phyloP scores from a whole-genome alignment of 2,888 invertebrate species.

The Poecilobothrus nobilitatus region DNA sequence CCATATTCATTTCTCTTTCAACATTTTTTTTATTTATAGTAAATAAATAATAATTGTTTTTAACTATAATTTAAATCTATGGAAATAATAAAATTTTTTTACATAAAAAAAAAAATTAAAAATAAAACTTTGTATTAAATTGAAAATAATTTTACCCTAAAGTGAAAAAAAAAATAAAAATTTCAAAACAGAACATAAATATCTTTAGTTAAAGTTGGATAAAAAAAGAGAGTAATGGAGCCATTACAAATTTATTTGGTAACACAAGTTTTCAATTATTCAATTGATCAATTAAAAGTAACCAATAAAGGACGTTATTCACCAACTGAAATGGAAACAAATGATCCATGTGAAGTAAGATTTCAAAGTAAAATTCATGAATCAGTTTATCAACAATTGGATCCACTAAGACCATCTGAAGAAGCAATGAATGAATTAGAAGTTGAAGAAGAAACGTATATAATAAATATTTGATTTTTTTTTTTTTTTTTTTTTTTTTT shows the following conservation, averaged over 20 bases:
- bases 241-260: conserved; percentile 12
- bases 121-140: too few relatives aligned
- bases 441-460: conserved; percentile 20
- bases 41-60: too few relatives aligned
- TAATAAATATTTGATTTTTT: too few relatives aligned
- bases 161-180: too few relatives aligned
- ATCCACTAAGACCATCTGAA: conserved; percentile 18
- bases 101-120: too few relatives aligned
- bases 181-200: too few relatives aligned
- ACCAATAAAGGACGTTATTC: conserved; percentile 16
- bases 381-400: conserved; percentile 18
- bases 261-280: conserved; percentile 13
- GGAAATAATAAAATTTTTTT: too few relatives aligned
- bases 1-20: too few relatives aligned
- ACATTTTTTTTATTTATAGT: too few relatives aligned
- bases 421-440: conserved; percentile 18
- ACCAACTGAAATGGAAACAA: conserved; percentile 2
- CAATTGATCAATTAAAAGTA: conserved; percentile 18
- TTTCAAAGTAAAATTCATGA: conserved; percentile 19
- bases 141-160: too few relatives aligned
- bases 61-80: too few relatives aligned
- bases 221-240: conserved; percentile 4
- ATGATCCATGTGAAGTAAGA: conserved; percentile 14
- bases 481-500: not conserved
- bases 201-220: too few relatives aligned